A percentile compares a stretch with the other conserved stretches of the same genome.
Evolutionary conservation across 2,113 vertebrate species (phyloP).

Genomic region (Apteryx owenii): DNA sequence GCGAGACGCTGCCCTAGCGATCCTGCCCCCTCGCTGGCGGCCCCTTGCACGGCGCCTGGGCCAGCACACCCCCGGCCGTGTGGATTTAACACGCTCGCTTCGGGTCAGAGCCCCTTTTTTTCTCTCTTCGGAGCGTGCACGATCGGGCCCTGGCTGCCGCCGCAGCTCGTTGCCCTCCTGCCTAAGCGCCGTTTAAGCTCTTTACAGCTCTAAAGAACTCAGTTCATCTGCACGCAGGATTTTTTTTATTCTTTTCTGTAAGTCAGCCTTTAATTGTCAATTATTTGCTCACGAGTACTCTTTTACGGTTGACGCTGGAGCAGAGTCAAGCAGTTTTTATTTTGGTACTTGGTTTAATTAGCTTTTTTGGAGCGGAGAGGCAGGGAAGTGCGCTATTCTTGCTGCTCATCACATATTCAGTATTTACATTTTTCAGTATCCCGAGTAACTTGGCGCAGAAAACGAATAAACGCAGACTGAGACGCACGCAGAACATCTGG

Average conservation of each 20-base stretch:
- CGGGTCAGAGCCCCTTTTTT: not conserved
- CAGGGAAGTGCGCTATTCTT: slow-evolving; percentile 34
- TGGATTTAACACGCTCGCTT: not conserved
- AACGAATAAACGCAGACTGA: slow-evolving; percentile 50
- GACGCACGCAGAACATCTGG: slow-evolving; percentile 56
- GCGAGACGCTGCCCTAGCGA: too few species aligned
- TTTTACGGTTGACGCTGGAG: slow-evolving; percentile 1
- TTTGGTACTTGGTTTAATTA: slow-evolving; percentile 67
- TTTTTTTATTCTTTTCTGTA: not conserved
- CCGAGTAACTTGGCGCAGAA: slow-evolving; percentile 32
- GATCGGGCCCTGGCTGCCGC: too few species aligned
- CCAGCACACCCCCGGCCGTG: too few species aligned
- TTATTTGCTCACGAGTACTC: slow-evolving; percentile 26
- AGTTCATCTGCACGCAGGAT: not conserved
- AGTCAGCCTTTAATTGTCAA: slow-evolving; percentile 28
- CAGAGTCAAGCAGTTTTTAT: slow-evolving; percentile 61
- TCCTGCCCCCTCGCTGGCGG: too few species aligned
- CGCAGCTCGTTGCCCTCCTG: not conserved
- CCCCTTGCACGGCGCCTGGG: too few species aligned
- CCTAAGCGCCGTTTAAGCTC: not conserved
- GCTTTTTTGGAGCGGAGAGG: slow-evolving; percentile 19
- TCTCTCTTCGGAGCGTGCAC: too few species aligned
- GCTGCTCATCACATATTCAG: slow-evolving; percentile 48
- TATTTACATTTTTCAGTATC: slow-evolving; percentile 54
- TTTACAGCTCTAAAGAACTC: not conserved